Conservation (phyloP, 2,888 invertebrate genomes). For the Eutolmus rufibarbis region DNA sequence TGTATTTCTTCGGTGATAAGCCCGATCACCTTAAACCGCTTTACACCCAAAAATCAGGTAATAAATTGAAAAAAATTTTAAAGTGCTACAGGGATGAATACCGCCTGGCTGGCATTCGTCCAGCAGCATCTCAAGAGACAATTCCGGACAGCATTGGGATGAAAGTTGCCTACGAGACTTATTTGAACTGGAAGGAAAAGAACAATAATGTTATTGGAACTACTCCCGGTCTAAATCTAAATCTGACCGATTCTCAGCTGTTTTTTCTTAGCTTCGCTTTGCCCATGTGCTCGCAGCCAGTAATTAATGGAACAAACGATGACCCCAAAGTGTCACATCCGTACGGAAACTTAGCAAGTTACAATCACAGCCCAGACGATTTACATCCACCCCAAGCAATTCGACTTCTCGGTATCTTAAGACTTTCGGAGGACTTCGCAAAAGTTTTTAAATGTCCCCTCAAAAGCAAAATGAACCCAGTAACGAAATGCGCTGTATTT, state of each 20-base stretch:
- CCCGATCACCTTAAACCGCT: background rate
- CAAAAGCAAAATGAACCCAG: background rate
- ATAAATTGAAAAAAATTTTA: background rate
- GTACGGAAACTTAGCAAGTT: background rate
- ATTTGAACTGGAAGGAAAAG: background rate
- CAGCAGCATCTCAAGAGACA: background rate
- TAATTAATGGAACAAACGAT: background rate
- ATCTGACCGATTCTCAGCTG: background rate
- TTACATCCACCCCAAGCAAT: background rate
- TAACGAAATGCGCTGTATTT: background rate
- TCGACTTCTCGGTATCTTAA: background rate
- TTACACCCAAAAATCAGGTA: background rate
- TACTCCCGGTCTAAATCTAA: background rate
- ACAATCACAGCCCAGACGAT: background rate
- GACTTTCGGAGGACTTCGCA: background rate
- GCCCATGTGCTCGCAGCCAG: background rate
- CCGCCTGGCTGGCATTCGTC: background rate
- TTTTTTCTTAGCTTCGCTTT: background rate
- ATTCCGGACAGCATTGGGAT: background rate
- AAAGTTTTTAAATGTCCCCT: background rate
- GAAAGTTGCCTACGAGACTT: background rate
- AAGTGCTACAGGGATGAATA: constrained; percentile 6
- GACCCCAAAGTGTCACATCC: background rate
- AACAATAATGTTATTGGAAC: background rate
- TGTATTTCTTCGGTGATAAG: background rate